Evolutionary conservation across 2,888 invertebrate species (phyloP).

Genomic region (Synergus japonicus): DNA sequence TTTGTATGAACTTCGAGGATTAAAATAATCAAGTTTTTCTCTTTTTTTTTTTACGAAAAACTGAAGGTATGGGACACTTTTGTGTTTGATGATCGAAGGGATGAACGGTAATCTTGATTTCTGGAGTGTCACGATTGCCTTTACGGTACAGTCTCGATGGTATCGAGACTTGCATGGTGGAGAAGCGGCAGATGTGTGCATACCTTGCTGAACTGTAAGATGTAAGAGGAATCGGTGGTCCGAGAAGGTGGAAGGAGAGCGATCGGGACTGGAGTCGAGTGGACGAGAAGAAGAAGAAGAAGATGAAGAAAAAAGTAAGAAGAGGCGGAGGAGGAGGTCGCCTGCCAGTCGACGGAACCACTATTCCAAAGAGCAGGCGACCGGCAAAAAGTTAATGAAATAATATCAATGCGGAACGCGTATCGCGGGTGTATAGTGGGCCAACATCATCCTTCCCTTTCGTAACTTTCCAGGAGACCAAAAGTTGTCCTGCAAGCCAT

Average conservation of each 20-base stretch:
- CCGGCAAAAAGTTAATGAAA: slow-evolving; percentile 75
- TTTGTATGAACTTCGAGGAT: neutral
- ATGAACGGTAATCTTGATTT: slow-evolving; percentile 23
- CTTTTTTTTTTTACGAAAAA: neutral
- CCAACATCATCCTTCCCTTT: slow-evolving; percentile 55
- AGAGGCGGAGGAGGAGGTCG: slow-evolving; percentile 53
- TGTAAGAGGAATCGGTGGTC: slow-evolving; percentile 27
- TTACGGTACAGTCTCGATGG: neutral
- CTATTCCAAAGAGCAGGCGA: slow-evolving; percentile 65
- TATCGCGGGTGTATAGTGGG: slow-evolving; percentile 74
- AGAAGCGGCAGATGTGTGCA: slow-evolving; percentile 15
- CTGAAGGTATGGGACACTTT: neutral
- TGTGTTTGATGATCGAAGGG: too few species aligned
- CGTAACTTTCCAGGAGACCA: slow-evolving; percentile 33
- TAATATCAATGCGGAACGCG: slow-evolving; percentile 76
- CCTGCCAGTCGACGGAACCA: slow-evolving; percentile 59
- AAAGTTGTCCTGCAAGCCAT: neutral
- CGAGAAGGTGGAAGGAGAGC: slow-evolving; percentile 57
- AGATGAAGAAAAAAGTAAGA: slow-evolving; percentile 47
- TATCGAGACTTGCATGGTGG: slow-evolving; percentile 7
- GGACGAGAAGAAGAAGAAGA: slow-evolving; percentile 22
- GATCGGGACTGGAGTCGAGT: slow-evolving; percentile 48
- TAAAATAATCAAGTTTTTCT: neutral
- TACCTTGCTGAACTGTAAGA: slow-evolving; percentile 26
- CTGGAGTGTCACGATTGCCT: slow-evolving; percentile 16